These are phyloP conservation scores for Actenoides hombroni DNA, from an alignment of 2,113 vertebrate species.

Conservation along the genomic window DNA sequence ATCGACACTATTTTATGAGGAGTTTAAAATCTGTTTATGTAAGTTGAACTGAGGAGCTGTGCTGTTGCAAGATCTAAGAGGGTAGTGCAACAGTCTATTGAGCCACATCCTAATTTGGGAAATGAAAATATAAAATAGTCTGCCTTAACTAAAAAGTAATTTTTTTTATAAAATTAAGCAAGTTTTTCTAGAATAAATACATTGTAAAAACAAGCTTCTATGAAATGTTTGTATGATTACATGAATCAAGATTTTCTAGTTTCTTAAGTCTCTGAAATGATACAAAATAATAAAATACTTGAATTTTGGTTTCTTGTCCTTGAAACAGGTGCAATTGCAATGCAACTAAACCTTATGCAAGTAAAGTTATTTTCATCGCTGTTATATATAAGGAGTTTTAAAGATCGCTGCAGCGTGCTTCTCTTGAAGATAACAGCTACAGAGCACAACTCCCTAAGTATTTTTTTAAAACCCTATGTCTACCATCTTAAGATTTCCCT, in stretches of 20 bases:
- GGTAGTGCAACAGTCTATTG: neutral
- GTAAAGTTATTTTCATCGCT: neutral
- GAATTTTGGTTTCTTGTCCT: neutral
- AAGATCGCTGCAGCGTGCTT: neutral
- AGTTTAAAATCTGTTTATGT: neutral
- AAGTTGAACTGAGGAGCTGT: neutral
- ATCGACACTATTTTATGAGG: neutral
- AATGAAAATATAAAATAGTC: neutral
- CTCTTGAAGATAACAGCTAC: neutral
- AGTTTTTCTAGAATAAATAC: neutral
- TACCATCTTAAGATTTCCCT: neutral
- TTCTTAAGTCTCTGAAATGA: neutral
- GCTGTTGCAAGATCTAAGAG: neutral
- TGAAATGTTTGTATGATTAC: neutral
- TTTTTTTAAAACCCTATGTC: conserved; percentile 29
- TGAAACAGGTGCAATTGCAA: neutral
- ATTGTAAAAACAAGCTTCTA: neutral
- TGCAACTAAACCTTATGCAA: neutral
- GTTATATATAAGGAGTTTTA: neutral
- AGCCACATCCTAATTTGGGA: neutral
- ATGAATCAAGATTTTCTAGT: neutral
- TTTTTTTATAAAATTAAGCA: neutral
- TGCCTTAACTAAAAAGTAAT: neutral
- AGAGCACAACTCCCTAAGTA: neutral
- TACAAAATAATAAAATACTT: neutral